Evolutionary conservation across 2,888 invertebrate species (phyloP), one percentile per base, ranked within the genome.

Genomic region (Phyllotreta striolata): DNA sequence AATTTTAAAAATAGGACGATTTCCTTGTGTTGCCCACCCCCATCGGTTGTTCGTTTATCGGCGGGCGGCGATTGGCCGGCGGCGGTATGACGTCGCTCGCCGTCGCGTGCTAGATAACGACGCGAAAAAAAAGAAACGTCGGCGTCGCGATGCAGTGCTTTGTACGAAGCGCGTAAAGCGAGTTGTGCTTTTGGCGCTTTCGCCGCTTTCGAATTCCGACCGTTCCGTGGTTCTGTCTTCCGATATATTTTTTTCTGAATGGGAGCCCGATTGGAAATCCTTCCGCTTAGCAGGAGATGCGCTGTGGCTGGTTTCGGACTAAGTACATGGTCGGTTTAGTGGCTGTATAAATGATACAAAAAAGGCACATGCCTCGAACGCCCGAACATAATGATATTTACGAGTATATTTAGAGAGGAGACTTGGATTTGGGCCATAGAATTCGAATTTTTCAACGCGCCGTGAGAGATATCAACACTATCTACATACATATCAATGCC

Each of bases 381-480:
- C 40, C 10, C 9, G 52, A 51, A 49, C 49, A 49, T 51, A 52
- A 43, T 57, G 52, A 47, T 40, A 54, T 61, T 24, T 24, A 24
- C 24, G 24, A 24, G 57, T 66, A 66, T 66, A 66, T 66, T 63
- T 66, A 66, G 63, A 61, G 60, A 43, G 41, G 56, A n/a, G 54
- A 63, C 57, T 67, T 67, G 67, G 67, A 67, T 57, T 57, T 60
- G 55, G 65, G 65, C 67, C 67, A 67, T 66, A 63, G 62, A 67
- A 67, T 66, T 63, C 47, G 41, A 66, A 61, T 41, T 64, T 58
- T 66, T 64, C 58, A 54, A 66, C 47, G 60, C 57, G 37, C 57
- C 52, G 61, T 64, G 62, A 63, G 54, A 61, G 59, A 55, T 66
- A 62, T 49, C 46, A 62, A 55, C n/a, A n/a, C 24, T 24, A 24